Base-by-base conservation (phyloP, 2,113 vertebrate species). In the Ranitomeya variabilis region DNA sequence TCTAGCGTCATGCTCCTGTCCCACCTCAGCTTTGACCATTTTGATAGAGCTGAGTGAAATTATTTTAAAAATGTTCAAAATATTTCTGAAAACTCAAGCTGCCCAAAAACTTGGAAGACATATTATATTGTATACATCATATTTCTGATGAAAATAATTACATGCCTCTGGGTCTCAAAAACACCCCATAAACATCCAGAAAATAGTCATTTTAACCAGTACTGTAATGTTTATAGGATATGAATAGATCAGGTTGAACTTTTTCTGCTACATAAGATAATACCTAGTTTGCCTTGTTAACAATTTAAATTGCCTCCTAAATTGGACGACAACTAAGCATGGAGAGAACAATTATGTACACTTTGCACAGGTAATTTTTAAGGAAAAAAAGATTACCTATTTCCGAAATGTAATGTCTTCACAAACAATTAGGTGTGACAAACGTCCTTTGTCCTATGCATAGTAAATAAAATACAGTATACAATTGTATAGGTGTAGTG, bases 401-500 rank as follows among this genome's bases (percentile, higher is more conserved):
- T 51, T 73, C 13, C 37, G 21, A 76, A 76, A 76, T 45, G 51
- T 21, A 52, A 19, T 52, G 37, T 2, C 5, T 76, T 76, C 37
- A 18, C 15, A 76, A 21, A 31, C 7, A 21, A 76, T 45, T 52
- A 9, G 31, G 51, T 76, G 52, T 76, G 73, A 76, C 73, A 76
- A 76, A 51, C 73, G 52, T 18, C 18, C 18, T 52, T 51, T 76
- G 73, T 76, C 73, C 52, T 74, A 76, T 3, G 37, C 37, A 76
- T 18, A 76, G 52, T 76, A 76, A 57, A 57, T 59, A 80, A 80
- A 59, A 80, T 55, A 80, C 55, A 59, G 54, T 16, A 80, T 15
- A 80, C 59, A 57, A 31, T 31, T 59, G 23, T 31, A 80, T 60
- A 80, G 54, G 31, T 81, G 23, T 37, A 62, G 23, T 60, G 59